These are phyloP conservation scores for Drosophila mauritiana DNA, from an alignment of 1,140 invertebrate species.

Conservation along the genomic window DNA sequence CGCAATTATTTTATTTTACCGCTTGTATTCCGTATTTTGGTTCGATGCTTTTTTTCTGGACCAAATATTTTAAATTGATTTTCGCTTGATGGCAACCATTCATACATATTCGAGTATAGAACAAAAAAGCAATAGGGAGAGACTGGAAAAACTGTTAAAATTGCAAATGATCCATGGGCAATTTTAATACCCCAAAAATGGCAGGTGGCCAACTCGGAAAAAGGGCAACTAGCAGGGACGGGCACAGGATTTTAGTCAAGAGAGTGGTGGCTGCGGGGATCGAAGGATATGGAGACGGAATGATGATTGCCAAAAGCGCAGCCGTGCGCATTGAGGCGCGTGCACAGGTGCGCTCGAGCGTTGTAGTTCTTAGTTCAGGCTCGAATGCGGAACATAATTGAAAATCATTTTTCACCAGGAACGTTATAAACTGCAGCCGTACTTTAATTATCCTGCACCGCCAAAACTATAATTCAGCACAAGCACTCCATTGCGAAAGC, in stretches of 20 bases:
- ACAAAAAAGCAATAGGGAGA: constrained; percentile 16
- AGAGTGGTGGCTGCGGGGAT: not conserved
- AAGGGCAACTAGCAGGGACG: constrained; percentile 9
- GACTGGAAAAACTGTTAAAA: constrained; percentile 43
- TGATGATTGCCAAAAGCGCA: constrained; percentile 62
- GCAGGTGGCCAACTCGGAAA: constrained; percentile 28
- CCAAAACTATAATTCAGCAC: constrained; percentile 61
- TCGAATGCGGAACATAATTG: constrained; percentile 60
- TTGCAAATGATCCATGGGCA: constrained; percentile 68
- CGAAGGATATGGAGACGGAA: not conserved
- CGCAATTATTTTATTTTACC: constrained; percentile 42
- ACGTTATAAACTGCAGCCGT: constrained; percentile 24
- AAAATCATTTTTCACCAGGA: constrained; percentile 61
- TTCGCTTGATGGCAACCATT: constrained; percentile 44
- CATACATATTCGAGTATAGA: constrained; percentile 59
- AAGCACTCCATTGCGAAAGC: constrained; percentile 40
- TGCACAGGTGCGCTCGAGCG: constrained; percentile 72
- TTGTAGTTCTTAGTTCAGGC: constrained; percentile 41
- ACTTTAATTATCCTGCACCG: constrained; percentile 39
- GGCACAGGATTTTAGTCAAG: constrained; percentile 1
- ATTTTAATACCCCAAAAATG: constrained; percentile 67
- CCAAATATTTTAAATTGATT: constrained; percentile 57
- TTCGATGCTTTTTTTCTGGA: not conserved
- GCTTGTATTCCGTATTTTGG: constrained; percentile 2
- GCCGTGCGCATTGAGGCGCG: constrained; percentile 75